phyloP scores from a whole-genome alignment of 2,888 invertebrate species.

The Patella caerulea region DNA sequence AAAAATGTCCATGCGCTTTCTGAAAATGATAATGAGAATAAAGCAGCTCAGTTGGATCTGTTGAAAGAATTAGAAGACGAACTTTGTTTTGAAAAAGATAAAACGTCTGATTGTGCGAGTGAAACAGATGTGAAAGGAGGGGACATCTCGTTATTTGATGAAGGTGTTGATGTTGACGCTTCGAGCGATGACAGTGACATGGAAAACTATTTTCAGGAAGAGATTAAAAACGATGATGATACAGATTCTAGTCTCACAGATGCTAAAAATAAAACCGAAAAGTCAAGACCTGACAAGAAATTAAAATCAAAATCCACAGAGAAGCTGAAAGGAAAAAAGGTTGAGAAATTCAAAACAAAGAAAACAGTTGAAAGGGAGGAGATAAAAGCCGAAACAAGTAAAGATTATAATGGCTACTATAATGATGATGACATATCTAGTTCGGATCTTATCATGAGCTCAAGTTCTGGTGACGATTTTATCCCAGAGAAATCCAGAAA shows the following conservation, averaged over 20 bases:
- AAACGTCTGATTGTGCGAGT: not conserved
- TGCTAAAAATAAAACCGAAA: not conserved
- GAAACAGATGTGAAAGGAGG: too few species aligned
- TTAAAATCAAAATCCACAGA: not conserved
- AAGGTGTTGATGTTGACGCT: too few species aligned
- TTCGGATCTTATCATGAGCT: constrained; percentile 26
- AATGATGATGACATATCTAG: constrained; percentile 14
- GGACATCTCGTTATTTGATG: too few species aligned
- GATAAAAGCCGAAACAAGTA: constrained; percentile 7
- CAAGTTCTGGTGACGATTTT: constrained; percentile 23
- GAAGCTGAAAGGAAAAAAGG: constrained; percentile 15
- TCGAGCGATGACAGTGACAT: too few species aligned
- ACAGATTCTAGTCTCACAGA: not conserved
- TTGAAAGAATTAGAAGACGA: constrained; percentile 40
- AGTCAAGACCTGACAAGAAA: not conserved
- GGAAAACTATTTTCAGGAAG: too few species aligned
- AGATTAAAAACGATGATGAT: not conserved
- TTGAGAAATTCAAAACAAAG: not conserved
- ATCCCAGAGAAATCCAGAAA: not conserved
- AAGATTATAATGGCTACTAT: constrained; percentile 3
- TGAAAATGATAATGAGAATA: constrained; percentile 30
- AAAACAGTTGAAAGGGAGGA: constrained; percentile 14
- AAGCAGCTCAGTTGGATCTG: constrained; percentile 38
- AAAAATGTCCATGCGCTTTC: not conserved
- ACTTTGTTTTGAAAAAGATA: constrained; percentile 24